A percentile compares a stretch with the other conserved stretches of the same genome.
These are phyloP conservation scores for Gandaritis pyraliata DNA, from an alignment of 2,888 invertebrate species.

Conservation along the genomic window DNA sequence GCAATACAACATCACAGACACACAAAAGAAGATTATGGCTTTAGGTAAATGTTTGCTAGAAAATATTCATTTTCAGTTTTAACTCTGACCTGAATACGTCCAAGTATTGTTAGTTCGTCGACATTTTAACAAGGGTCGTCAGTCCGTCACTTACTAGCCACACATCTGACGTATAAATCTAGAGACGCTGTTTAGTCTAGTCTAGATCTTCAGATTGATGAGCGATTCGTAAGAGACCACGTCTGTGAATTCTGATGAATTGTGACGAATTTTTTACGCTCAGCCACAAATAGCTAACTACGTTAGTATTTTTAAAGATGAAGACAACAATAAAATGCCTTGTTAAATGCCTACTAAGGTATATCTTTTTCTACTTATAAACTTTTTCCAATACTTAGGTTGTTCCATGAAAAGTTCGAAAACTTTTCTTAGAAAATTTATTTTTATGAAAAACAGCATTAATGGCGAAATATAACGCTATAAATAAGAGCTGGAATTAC, in stretches of 20 bases:
- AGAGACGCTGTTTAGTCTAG: slow-evolving; percentile 57
- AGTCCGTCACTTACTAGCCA: slow-evolving; percentile 50
- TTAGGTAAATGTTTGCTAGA: background rate
- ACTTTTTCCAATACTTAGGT: slow-evolving; percentile 8
- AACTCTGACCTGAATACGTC: slow-evolving; percentile 39
- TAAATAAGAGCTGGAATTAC: slow-evolving; percentile 60
- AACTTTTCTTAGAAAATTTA: slow-evolving; percentile 13
- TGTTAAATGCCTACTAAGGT: slow-evolving; percentile 18
- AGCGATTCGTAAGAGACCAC: slow-evolving; percentile 38
- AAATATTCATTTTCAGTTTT: background rate
- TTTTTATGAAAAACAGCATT: slow-evolving; percentile 52
- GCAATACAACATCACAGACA: background rate
- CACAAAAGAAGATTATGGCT: background rate
- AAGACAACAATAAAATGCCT: slow-evolving; percentile 26
- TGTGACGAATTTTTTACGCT: slow-evolving; percentile 19
- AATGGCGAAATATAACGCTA: slow-evolving; percentile 60
- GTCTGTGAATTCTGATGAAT: slow-evolving; percentile 34
- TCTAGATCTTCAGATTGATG: slow-evolving; percentile 56
- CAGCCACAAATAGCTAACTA: no score
- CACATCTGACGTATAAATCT: slow-evolving; percentile 61
- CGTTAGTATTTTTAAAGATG: slow-evolving; percentile 4
- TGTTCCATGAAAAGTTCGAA: slow-evolving; percentile 6
- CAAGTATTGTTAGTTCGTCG: slow-evolving; percentile 59
- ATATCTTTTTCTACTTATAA: slow-evolving; percentile 20
- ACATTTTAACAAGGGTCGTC: slow-evolving; percentile 60